phyloP scores from a whole-genome alignment of 2,797 vertebrate genomes.

The Potorous gilbertii region DNA sequence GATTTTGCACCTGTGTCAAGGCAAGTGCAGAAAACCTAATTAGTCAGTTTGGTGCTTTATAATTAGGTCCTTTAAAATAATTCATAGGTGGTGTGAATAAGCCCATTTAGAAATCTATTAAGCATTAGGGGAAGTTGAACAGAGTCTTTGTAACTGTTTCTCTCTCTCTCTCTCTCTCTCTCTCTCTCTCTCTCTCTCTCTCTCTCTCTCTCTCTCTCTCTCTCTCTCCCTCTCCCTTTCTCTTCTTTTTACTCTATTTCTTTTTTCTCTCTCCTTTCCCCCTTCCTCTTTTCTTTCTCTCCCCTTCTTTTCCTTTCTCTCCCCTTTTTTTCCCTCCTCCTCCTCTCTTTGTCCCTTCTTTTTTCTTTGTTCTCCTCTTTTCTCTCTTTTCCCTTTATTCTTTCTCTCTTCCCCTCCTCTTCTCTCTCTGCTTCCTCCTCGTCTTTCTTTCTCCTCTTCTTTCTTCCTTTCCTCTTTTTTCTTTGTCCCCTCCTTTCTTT shows the following conservation, averaged over 20 bases:
- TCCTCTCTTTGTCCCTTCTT: background rate
- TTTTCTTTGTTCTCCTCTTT: background rate
- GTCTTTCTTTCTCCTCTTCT: background rate
- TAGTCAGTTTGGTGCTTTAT: constrained; percentile 88
- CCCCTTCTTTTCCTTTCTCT: background rate
- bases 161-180: background rate
- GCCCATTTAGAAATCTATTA: constrained; percentile 93
- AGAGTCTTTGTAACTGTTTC: constrained; percentile 68
- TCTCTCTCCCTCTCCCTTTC: background rate
- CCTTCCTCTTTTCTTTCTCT: background rate
- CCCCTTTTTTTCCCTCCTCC: too few relatives aligned
- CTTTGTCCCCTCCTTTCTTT: too few relatives aligned
- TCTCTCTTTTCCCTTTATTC: background rate
- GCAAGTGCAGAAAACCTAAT: constrained; percentile 85
- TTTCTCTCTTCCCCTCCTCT: background rate
- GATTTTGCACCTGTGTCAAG: constrained; percentile 84
- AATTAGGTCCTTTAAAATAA: constrained; percentile 99
- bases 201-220: too few relatives aligned
- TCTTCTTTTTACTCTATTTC: background rate
- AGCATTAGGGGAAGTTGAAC: constrained; percentile 83
- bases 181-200: background rate
- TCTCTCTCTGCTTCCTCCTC: background rate
- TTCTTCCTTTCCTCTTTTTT: background rate
- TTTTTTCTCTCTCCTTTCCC: background rate
- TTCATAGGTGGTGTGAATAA: constrained; percentile 99